phyloP scores from a whole-genome alignment of 2,797 vertebrate species.

The Rhinophrynus dorsalis region DNA sequence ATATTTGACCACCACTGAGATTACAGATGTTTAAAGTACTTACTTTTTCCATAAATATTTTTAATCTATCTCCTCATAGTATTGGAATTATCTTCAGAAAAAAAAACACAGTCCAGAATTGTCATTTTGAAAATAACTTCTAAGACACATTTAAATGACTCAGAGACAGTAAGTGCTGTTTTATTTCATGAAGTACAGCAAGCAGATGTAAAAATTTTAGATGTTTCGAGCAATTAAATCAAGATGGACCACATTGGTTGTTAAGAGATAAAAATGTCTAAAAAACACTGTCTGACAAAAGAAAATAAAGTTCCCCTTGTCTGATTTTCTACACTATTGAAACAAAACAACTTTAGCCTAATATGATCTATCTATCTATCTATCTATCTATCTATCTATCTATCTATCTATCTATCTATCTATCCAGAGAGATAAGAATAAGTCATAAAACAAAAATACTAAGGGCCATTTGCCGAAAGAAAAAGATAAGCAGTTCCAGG shows the following conservation, averaged over 20 bases:
- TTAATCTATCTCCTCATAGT: conserved; percentile 14
- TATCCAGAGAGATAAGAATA: background rate
- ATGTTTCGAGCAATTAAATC: conserved; percentile 61
- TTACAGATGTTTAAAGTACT: conserved; percentile 28
- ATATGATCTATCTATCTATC: no score
- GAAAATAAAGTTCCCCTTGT: background rate
- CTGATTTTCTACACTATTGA: background rate
- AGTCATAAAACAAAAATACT: no score
- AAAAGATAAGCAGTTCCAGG: no score
- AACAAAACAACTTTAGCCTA: background rate
- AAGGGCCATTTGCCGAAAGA: no score
- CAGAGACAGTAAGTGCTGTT: conserved; percentile 32
- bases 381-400: no score
- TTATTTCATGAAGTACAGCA: conserved; percentile 39
- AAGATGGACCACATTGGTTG: conserved; percentile 70
- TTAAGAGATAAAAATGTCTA: conserved; percentile 54
- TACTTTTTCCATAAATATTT: conserved; percentile 32
- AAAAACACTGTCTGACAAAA: conserved; percentile 31
- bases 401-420: no score
- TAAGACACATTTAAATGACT: conserved; percentile 33
- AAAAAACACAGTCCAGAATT: conserved; percentile 16
- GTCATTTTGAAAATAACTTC: conserved; percentile 42
- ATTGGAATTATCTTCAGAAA: conserved; percentile 38
- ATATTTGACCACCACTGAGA: conserved; percentile 2
- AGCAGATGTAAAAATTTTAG: conserved; percentile 53